Evolutionary conservation across 2,888 invertebrate genomes (phyloP).

Genomic region (Pterostichus madidus): DNA sequence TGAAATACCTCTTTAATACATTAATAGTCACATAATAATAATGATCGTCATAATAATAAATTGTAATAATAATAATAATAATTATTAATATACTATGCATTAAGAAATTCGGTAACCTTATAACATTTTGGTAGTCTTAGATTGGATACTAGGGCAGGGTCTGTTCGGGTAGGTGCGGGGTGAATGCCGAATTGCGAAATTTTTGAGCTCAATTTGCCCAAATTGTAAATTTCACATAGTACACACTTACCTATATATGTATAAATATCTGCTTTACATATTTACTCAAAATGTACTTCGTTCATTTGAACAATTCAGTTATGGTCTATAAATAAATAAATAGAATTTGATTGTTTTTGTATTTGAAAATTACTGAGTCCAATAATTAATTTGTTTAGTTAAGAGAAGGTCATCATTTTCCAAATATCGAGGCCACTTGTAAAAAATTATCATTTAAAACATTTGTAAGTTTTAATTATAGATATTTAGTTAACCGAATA

Average conservation of each 20-base stretch:
- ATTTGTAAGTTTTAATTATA: constrained; percentile 43
- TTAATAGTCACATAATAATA: constrained; percentile 61
- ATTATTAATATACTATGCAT: constrained; percentile 59
- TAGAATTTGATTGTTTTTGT: background rate
- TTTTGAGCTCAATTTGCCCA: background rate
- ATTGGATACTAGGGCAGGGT: constrained; percentile 56
- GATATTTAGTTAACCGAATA: constrained; percentile 9
- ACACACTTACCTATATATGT: constrained; percentile 44
- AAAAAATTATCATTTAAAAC: constrained; percentile 44
- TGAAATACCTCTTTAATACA: constrained; percentile 63
- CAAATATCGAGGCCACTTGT: constrained; percentile 29
- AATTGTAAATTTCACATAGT: constrained; percentile 28
- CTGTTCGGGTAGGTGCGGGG: constrained; percentile 28
- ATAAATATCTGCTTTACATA: constrained; percentile 43
- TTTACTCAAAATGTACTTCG: constrained; percentile 51
- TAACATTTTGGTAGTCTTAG: constrained; percentile 64
- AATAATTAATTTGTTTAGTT: background rate
- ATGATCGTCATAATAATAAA: constrained; percentile 61
- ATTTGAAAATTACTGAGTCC: too few relatives aligned
- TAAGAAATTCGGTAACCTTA: constrained; percentile 65
- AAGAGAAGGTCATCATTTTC: constrained; percentile 25
- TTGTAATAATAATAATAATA: constrained; percentile 51
- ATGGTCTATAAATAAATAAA: constrained; percentile 9
- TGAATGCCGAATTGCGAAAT: constrained; percentile 46
- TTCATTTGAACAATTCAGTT: background rate